Base-by-base conservation (phyloP, 2,888 invertebrate species). In the Sphinx pinastri region DNA sequence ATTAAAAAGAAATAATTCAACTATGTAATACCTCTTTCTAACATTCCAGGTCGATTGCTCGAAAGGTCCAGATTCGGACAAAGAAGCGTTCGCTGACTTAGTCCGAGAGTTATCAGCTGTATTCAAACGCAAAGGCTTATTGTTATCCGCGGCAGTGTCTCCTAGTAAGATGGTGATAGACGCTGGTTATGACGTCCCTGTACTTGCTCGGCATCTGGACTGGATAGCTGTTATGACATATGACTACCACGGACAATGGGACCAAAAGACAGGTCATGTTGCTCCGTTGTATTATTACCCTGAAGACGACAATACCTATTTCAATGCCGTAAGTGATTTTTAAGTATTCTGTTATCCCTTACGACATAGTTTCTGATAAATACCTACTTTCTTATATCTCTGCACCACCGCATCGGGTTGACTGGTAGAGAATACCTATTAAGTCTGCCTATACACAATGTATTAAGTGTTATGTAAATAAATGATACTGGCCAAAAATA, bases 181-280 rank as follows among this genome's bases (percentile, higher is more conserved):
- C 84, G 96, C 96, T 3, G 97, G 97, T 0, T 98, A 98, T 83
- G 97, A 98, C 81, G 97, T 98, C 0, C 96, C 96, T 0, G 94
- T 95, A 0, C 82, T 98, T 5, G 96, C 97, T 0, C 94, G 95
- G 76, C 95, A 97, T 83, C 92, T 98, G 70, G 98, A 98, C 84
- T 98, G 98, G 97, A 97, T 98, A 67, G 97, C 98, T 0, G 97
- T 98, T 0, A 98, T 98, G 98, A 97, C 98, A 0, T 98, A 98
- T 81, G 98, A 98, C 83, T 98, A 96, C 90, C 98, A 98, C 78
- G 98, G 98, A 0, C 98, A 98, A 80, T 98, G 98, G 98, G 98
- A 98, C 80, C 97, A 97, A 84, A 97, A 97, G 85, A 98, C 98
- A 0, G 98, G 98, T 0, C 98, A 98, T 81, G 97, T 98, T 0